phyloP scores from a whole-genome alignment of 2,888 invertebrate species.

The Nemotelus pantherinus region DNA sequence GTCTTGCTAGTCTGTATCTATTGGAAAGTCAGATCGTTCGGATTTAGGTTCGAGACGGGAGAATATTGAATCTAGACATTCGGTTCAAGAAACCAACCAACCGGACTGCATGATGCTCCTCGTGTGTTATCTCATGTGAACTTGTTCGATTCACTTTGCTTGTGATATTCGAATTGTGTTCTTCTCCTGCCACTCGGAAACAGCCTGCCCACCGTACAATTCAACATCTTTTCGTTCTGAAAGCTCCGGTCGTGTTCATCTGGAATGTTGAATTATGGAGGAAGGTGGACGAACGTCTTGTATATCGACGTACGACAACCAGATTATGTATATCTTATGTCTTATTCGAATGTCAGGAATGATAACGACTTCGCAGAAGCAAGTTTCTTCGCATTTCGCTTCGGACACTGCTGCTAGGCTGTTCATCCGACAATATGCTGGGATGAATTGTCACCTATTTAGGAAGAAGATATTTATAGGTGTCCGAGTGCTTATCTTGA shows the following conservation, averaged over 20 bases:
- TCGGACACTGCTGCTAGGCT: not conserved
- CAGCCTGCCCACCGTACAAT: too few relatives aligned
- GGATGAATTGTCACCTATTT: constrained; percentile 26
- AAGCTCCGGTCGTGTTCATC: not conserved
- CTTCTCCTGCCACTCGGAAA: not conserved
- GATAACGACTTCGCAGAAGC: constrained; percentile 28
- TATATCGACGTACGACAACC: constrained; percentile 24
- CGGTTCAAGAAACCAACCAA: not conserved
- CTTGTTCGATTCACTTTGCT: constrained; percentile 1
- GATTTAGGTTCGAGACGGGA: too few relatives aligned
- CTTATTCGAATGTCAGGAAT: constrained; percentile 23
- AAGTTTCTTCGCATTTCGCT: not conserved
- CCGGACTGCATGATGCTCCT: not conserved
- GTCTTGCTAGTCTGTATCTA: constrained; percentile 24
- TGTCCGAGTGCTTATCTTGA: constrained; percentile 29
- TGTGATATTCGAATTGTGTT: constrained; percentile 4
- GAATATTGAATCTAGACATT: not conserved
- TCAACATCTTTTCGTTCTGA: too few relatives aligned
- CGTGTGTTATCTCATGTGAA: not conserved
- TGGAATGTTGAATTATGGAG: constrained; percentile 19
- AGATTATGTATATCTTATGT: constrained; percentile 38
- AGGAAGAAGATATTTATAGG: constrained; percentile 26
- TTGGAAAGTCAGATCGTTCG: not conserved
- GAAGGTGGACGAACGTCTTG: constrained; percentile 26
- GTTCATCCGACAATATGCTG: not conserved